These are phyloP conservation scores for Dicentrarchus labrax DNA, from an alignment of 2,113 vertebrate genomes.

Conservation along the genomic window DNA sequence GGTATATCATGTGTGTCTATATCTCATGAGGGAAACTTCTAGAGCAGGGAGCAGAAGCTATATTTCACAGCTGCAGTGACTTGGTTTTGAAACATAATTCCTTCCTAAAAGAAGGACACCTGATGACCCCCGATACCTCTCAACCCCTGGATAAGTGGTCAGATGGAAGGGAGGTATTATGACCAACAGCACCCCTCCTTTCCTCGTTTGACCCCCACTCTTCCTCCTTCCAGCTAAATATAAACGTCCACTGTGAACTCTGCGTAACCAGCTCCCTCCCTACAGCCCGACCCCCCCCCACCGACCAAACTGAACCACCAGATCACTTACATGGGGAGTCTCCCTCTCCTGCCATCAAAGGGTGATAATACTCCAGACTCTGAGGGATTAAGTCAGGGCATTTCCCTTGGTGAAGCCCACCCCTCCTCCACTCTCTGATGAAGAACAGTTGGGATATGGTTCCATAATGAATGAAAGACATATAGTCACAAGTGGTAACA, in stretches of 20 bases:
- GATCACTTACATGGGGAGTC: conserved; percentile 17
- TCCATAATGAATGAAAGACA: conserved; percentile 54
- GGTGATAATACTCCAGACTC: conserved; percentile 62
- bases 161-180: conserved; percentile 37
- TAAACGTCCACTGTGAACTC: conserved; percentile 62
- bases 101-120: conserved; percentile 46
- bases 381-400: conserved; percentile 55
- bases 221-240: conserved; percentile 71
- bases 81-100: conserved; percentile 52
- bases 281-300: conserved; percentile 8
- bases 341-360: conserved; percentile 30
- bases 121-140: conserved; percentile 47
- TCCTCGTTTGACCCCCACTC: conserved; percentile 33
- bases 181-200: conserved; percentile 38
- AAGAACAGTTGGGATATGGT: conserved; percentile 21
- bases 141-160: conserved; percentile 46
- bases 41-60: neutral
- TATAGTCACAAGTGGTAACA: conserved; percentile 36
- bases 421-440: conserved; percentile 5
- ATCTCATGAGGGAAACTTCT: conserved; percentile 38
- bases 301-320: conserved; percentile 9
- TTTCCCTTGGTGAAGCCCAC: conserved; percentile 40
- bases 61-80: conserved; percentile 3
- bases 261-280: conserved; percentile 37
- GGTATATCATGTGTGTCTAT: conserved; percentile 28